These are phyloP conservation scores for Temnothorax rugatulus DNA, from an alignment of 2,888 invertebrate species.

Conservation along the genomic window DNA sequence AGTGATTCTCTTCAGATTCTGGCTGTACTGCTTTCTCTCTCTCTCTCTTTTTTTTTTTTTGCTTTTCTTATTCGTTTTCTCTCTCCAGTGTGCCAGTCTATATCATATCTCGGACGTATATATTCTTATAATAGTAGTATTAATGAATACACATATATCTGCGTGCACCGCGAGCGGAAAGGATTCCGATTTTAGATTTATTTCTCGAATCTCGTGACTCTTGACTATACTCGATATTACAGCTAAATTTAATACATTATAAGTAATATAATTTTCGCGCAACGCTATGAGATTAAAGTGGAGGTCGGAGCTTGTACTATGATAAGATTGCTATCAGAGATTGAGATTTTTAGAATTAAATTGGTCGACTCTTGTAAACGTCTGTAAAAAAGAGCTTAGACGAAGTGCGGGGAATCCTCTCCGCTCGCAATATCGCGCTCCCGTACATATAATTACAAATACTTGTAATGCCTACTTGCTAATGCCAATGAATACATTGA, in stretches of 20 bases:
- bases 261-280: conserved; percentile 31
- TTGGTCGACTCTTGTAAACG: conserved; percentile 42
- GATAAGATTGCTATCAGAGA: conserved; percentile 31
- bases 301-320: conserved; percentile 21
- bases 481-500: conserved; percentile 72
- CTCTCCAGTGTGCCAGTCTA: conserved; percentile 29
- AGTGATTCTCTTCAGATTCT: conserved; percentile 62
- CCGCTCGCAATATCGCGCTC: conserved; percentile 70
- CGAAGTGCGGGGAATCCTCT: conserved; percentile 58
- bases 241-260: conserved; percentile 50
- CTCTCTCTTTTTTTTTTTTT: background rate
- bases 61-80: conserved; percentile 43
- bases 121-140: conserved; percentile 60
- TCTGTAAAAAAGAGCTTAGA: conserved; percentile 40
- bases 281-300: conserved; percentile 4
- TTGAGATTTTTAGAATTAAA: conserved; percentile 29
- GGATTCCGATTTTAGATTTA: conserved; percentile 33
- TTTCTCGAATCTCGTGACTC: conserved; percentile 20
- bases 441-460: conserved; percentile 59
- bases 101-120: conserved; percentile 63
- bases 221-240: conserved; percentile 15
- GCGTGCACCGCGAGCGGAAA: conserved; percentile 60
- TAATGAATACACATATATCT: conserved; percentile 62
- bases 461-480: conserved; percentile 63
- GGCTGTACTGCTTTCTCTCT: conserved; percentile 30